Evolutionary conservation across 2,888 invertebrate species (phyloP).

Genomic region (Lissocephala sabroskyi): DNA sequence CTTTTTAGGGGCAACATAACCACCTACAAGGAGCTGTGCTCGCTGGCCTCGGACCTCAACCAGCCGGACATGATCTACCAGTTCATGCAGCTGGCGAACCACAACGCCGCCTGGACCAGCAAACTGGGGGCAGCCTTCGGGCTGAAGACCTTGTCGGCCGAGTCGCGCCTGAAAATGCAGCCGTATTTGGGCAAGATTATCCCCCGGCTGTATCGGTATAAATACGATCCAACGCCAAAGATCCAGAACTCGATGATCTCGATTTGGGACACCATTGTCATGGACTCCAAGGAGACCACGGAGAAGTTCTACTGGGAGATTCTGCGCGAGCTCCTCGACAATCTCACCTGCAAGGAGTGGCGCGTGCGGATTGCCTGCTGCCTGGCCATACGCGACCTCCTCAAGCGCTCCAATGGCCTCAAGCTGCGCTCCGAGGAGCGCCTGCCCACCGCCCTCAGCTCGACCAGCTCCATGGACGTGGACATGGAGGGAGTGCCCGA

Average conservation of each 20-base stretch:
- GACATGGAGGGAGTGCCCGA: constrained; percentile 70
- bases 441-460: constrained; percentile 10
- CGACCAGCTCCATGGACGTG: constrained; percentile 37
- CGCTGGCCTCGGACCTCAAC: constrained; percentile 93
- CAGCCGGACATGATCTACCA: constrained; percentile 96
- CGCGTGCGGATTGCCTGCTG: constrained; percentile 93
- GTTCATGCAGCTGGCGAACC: constrained; percentile 96
- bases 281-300: constrained; percentile 87
- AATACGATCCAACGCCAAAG: constrained; percentile 93
- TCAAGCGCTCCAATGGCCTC: constrained; percentile 76
- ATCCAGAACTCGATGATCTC: constrained; percentile 94
- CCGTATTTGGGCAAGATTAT: constrained; percentile 88
- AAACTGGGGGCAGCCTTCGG: constrained; percentile 94
- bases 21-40: constrained; percentile 95
- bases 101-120: constrained; percentile 95
- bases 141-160: constrained; percentile 87
- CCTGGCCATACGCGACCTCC: constrained; percentile 87
- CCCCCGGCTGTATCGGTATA: constrained; percentile 85
- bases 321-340: constrained; percentile 83
- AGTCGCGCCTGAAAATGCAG: constrained; percentile 87
- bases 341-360: constrained; percentile 89
- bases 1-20: constrained; percentile 84
- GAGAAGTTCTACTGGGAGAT: constrained; percentile 73
- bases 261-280: constrained; percentile 94
- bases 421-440: constrained; percentile 66